These are phyloP conservation scores for Syrmaticus mikado DNA, from an alignment of 2,113 vertebrate species.

Conservation along the genomic window DNA sequence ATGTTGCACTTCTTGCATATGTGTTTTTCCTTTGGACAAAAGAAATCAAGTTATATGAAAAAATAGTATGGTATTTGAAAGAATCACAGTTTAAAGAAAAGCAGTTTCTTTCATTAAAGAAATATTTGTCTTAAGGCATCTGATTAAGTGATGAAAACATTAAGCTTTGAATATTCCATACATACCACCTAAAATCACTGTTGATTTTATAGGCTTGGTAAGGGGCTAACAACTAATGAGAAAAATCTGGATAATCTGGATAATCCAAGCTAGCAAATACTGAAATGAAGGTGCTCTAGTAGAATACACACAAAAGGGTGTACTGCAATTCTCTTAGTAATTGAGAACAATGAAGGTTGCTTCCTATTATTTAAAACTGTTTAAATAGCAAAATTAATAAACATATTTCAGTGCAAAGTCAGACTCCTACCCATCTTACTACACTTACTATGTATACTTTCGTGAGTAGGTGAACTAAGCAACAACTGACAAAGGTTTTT, in stretches of 20 bases:
- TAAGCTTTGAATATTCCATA: not conserved
- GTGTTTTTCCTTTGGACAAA: not conserved
- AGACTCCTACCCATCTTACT: not conserved
- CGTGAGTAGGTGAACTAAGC: not conserved
- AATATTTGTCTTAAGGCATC: not conserved
- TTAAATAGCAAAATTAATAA: slow-evolving; percentile 24
- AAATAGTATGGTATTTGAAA: not conserved
- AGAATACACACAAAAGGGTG: not conserved
- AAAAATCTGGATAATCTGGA: not conserved
- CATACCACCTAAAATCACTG: not conserved
- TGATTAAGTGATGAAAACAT: not conserved
- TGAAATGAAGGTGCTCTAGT: not conserved
- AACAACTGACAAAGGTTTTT: not conserved
- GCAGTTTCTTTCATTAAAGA: not conserved
- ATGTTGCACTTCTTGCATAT: not conserved
- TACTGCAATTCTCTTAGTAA: not conserved
- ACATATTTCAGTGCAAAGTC: not conserved
- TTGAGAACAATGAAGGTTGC: not conserved
- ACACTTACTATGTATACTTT: not conserved
- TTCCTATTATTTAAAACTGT: not conserved
- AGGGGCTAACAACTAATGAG: not conserved
- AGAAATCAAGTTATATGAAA: not conserved
- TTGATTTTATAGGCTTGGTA: not conserved
- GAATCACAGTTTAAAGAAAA: not conserved
- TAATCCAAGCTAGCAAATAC: not conserved